Conservation (phyloP, 2,888 invertebrate genomes). For the Acheta domesticus region DNA sequence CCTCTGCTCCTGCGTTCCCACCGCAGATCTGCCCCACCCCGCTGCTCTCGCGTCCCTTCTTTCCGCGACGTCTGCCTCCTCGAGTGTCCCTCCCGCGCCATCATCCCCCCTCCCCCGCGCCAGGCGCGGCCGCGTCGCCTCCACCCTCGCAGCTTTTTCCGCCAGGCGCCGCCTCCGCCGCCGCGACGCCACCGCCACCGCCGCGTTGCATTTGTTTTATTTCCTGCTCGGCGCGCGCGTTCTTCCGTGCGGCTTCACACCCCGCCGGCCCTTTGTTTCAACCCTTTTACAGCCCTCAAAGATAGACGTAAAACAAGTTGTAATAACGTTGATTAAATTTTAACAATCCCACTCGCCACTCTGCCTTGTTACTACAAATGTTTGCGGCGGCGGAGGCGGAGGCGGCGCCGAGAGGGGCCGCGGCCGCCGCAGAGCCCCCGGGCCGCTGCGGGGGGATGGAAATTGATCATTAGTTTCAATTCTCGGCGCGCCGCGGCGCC, state of each 20-base stretch:
- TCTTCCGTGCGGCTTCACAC: conserved; percentile 18
- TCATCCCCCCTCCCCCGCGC: not conserved
- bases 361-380: conserved; percentile 10
- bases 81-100: not conserved
- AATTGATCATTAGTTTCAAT: conserved; percentile 18
- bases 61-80: not conserved
- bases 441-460: conserved; percentile 1
- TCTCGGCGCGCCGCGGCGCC: conserved; percentile 18
- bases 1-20: too few species aligned
- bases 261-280: conserved; percentile 18
- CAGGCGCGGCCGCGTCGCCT: not conserved
- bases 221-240: conserved; percentile 9
- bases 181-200: not conserved
- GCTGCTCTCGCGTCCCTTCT: too few species aligned
- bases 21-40: too few species aligned
- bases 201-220: conserved; percentile 18
- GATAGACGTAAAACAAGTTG: conserved; percentile 18
- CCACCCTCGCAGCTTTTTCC: not conserved
- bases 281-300: conserved; percentile 18
- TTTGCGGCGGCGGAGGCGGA: not conserved
- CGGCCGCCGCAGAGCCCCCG: not conserved
- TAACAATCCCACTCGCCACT: conserved; percentile 18
- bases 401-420: not conserved
- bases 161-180: not conserved
- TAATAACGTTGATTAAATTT: conserved; percentile 18